phyloP scores from a whole-genome alignment of 2,797 vertebrate species.

The Xiphorhynchus erythropygius region DNA sequence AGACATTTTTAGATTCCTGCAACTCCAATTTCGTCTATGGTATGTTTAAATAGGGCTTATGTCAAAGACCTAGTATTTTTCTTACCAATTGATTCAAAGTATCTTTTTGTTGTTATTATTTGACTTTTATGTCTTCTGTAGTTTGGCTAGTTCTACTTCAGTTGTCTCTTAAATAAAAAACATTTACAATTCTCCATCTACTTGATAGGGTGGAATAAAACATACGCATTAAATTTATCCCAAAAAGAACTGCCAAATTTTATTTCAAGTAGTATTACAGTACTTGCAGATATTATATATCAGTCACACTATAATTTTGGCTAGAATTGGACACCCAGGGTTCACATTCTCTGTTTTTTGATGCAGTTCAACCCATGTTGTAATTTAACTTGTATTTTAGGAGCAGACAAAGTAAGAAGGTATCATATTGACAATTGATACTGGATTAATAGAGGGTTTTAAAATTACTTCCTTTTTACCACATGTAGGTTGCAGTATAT shows the following conservation, averaged over 20 bases:
- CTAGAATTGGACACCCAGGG: neutral
- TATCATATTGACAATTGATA: neutral
- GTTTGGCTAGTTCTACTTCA: neutral
- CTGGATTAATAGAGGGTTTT: neutral
- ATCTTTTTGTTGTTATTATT: constrained; percentile 24
- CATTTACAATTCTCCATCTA: constrained; percentile 7
- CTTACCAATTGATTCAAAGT: neutral
- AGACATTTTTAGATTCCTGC: neutral
- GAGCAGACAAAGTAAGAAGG: neutral
- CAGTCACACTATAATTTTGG: neutral
- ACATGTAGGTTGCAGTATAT: neutral
- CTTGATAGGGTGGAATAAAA: neutral
- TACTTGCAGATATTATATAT: neutral
- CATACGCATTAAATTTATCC: neutral
- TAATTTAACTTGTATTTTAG: neutral
- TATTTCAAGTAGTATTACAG: constrained; percentile 20
- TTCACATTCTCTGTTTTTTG: neutral
- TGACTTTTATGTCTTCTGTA: neutral
- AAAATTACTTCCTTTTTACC: neutral
- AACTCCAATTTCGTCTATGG: neutral
- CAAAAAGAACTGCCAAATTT: constrained; percentile 14
- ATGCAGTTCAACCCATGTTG: neutral
- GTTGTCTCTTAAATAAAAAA: constrained; percentile 16
- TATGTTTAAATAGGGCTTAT: neutral
- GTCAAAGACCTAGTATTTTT: constrained; percentile 14